Base-by-base conservation (phyloP, 2,797 vertebrate species). In the Amblyopsis hoosieri region DNA sequence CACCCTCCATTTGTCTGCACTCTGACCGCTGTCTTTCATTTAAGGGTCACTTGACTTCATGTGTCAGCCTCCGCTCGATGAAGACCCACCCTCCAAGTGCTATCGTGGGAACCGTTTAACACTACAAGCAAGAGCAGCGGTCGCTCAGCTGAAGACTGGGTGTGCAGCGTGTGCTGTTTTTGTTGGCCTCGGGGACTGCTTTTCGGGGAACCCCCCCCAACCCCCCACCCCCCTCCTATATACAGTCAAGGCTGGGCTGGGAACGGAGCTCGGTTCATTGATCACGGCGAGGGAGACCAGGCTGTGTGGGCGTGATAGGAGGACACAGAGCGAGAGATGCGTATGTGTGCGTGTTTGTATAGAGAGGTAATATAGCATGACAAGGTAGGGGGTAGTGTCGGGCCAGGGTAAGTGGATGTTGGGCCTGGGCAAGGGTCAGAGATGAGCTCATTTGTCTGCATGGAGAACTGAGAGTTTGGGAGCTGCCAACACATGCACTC, bases 41-140 rank as follows among this genome's bases (percentile, higher is more conserved):
- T 76, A 51, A 45, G 60, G 58, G 48, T 60, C 57, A 46, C 73
- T 29, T 29, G 23, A 29, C 23, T 70, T 76, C 72, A 73, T 80
- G 76, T 62, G 51, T 66, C 19, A 52, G 54, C 57, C 47, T 12
- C 12, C 13, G 12, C 47, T 14, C 47, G 3, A 11, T 48, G 13
- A 12, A 12, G 47, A 48, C 47, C 8, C 12, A 4, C 47, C 47
- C 55, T 71, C 73, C 58, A 53, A 80, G 64, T 77, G 78, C 56
- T 76, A 76, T 80, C 75, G 83, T 91, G 91, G 87, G 90, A 93
- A 89, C 89, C 72, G 15, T 85, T 86, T 88, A 78, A 77, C 83
- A 81, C 84, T 79, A 84, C 87, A 85, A 87, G 79, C 87, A 84
- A 87, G 79, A 88, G 85, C 72, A 74, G 79, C 67, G 47, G 79